phyloP scores from a whole-genome alignment of 2,113 vertebrate species.

The Phyllostomus discolor region DNA sequence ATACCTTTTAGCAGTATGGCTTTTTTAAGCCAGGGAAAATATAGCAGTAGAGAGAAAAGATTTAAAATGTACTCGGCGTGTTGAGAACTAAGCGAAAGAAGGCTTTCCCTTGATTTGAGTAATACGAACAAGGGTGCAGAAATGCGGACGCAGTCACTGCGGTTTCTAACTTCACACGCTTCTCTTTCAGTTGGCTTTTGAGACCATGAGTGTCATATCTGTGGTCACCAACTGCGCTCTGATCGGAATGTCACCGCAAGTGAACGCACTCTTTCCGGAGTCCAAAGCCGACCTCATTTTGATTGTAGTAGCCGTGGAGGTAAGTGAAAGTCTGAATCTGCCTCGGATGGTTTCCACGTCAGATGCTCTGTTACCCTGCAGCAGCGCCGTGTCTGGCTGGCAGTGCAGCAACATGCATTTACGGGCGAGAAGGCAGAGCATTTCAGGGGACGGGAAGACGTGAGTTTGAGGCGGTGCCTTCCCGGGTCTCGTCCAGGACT shows the following conservation, averaged over 20 bases:
- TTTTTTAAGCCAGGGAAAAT: not conserved
- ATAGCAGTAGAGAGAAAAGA: not conserved
- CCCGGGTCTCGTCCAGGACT: not conserved
- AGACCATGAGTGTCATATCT: constrained; percentile 95
- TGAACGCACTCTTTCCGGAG: constrained; percentile 88
- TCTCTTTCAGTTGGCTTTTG: constrained; percentile 92
- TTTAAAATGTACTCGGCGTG: not conserved
- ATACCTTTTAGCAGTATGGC: not conserved
- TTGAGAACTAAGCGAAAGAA: not conserved
- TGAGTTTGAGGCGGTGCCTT: fast-evolving
- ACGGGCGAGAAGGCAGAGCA: not conserved
- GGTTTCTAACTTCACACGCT: not conserved
- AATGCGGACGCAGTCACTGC: not conserved
- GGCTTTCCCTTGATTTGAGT: not conserved
- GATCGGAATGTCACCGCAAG: constrained; percentile 96
- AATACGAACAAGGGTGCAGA: not conserved
- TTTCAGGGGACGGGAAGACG: not conserved
- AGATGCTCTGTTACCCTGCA: not conserved
- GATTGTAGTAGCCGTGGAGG: constrained; percentile 90
- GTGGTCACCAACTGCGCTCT: constrained; percentile 96
- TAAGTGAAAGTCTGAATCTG: constrained; percentile 68
- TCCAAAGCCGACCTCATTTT: constrained; percentile 90
- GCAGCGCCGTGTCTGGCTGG: not conserved
- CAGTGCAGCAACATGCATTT: not conserved
- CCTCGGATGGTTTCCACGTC: not conserved